Evolutionary conservation across 2,888 invertebrate genomes (phyloP).

Genomic region (Isoperla grammatica): DNA sequence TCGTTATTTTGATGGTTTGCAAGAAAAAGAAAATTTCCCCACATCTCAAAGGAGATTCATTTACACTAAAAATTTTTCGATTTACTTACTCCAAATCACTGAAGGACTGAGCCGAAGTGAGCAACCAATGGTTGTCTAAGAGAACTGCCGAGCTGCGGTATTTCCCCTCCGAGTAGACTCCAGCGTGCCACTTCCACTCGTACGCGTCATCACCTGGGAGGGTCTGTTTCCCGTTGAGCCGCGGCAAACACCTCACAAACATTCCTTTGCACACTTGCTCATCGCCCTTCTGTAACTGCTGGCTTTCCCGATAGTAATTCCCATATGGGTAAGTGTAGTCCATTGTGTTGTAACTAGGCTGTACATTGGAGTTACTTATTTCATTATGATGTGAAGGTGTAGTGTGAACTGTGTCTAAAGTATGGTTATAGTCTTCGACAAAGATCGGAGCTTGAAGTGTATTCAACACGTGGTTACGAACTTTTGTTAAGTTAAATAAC

Average conservation of each 20-base stretch:
- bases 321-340: constrained; percentile 23
- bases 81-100: constrained; percentile 44
- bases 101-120: constrained; percentile 50
- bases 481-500: constrained; percentile 37
- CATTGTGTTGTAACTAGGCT: background rate
- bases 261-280: constrained; percentile 50
- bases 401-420: too few relatives aligned
- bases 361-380: background rate
- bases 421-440: too few relatives aligned
- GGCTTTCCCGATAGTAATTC: constrained; percentile 23
- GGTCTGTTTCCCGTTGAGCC: constrained; percentile 28
- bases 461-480: too few relatives aligned
- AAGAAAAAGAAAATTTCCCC: too few relatives aligned
- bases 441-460: too few relatives aligned
- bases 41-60: too few relatives aligned
- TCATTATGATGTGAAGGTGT: too few relatives aligned
- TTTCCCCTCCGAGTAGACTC: constrained; percentile 63
- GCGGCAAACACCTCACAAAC: constrained; percentile 49
- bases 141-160: constrained; percentile 65
- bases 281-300: too few relatives aligned
- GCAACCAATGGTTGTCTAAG: constrained; percentile 60
- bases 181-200: constrained; percentile 67
- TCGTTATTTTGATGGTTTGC: too few relatives aligned
- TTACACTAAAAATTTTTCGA: too few relatives aligned
- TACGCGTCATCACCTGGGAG: constrained; percentile 40